Conservation (phyloP, 1,140 invertebrate genomes). For the Diuraphis noxia region DNA sequence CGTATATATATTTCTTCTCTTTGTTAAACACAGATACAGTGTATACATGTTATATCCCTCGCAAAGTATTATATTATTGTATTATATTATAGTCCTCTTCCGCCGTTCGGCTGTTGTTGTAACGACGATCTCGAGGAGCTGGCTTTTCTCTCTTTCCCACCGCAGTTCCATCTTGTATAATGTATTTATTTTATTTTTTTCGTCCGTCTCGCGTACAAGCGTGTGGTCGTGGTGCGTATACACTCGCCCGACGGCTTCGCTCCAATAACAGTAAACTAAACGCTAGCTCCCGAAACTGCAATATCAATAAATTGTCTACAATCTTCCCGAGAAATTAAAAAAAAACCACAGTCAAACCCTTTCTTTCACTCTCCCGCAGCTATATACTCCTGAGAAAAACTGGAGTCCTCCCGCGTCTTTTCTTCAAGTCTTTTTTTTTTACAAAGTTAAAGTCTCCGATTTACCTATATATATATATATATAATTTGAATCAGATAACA, state of each 20-base stretch:
- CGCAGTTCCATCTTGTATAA: neutral
- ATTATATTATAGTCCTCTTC: neutral
- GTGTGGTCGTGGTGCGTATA: neutral
- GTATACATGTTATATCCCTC: neutral
- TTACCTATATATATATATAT: neutral
- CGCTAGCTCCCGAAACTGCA: slow-evolving; percentile 27
- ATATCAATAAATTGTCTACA: slow-evolving; percentile 50
- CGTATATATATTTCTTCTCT: slow-evolving; percentile 14
- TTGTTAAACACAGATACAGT: slow-evolving; percentile 37
- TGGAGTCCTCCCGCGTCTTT: neutral
- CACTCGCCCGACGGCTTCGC: slow-evolving; percentile 36
- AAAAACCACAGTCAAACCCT: neutral
- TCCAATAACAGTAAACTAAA: slow-evolving; percentile 46
- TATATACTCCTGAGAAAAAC: neutral
- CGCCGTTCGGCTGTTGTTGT: neutral
- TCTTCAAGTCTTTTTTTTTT: slow-evolving; percentile 9
- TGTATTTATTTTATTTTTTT: neutral
- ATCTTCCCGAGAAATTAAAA: slow-evolving; percentile 42
- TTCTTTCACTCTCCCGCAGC: neutral
- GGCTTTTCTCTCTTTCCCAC: neutral
- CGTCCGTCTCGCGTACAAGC: neutral
- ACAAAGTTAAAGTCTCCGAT: neutral
- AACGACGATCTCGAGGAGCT: slow-evolving; percentile 6
- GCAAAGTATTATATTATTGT: neutral
- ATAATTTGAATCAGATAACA: slow-evolving; percentile 4